These are phyloP conservation scores for Carabus problematicus DNA, from an alignment of 2,888 invertebrate genomes.

Conservation along the genomic window DNA sequence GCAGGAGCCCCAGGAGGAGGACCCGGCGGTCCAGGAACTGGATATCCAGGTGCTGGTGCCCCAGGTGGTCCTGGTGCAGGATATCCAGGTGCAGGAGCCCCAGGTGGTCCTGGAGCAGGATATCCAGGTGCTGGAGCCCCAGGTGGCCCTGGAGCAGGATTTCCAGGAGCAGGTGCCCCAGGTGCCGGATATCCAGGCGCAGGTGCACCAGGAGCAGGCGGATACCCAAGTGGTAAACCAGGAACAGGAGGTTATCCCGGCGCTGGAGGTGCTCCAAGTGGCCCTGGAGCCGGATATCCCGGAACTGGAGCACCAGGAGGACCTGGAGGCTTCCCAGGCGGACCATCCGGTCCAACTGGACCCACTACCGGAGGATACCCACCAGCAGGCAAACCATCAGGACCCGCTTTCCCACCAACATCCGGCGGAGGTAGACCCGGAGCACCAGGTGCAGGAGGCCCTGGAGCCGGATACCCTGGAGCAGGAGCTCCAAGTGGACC, in stretches of 20 bases:
- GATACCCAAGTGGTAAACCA: conserved; percentile 49
- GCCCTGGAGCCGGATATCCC: too few species aligned
- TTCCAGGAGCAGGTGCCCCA: conserved; percentile 48
- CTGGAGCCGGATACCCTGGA: conserved; percentile 46
- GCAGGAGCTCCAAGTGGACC: conserved; percentile 43
- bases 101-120: conserved; percentile 44
- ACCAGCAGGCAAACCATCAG: conserved; percentile 48
- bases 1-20: conserved; percentile 45
- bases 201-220: conserved; percentile 45
- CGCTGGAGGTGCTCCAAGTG: conserved; percentile 45
- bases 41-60: conserved; percentile 40
- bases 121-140: conserved; percentile 45
- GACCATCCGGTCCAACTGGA: conserved; percentile 48
- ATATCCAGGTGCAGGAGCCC: conserved; percentile 47
- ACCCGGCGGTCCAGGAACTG: conserved; percentile 47
- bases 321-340: conserved; percentile 45
- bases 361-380: conserved; percentile 28
- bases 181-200: conserved; percentile 43
- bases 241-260: conserved; percentile 42
- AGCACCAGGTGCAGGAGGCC: conserved; percentile 34
- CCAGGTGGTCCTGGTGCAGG: conserved; percentile 47
- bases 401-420: conserved; percentile 41
- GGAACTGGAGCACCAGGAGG: conserved; percentile 50
- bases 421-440: conserved; percentile 31
- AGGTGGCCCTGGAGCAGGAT: conserved; percentile 22